Evolutionary conservation across 2,797 vertebrate species (phyloP).

Genomic region (Phyllotis vaccarum): DNA sequence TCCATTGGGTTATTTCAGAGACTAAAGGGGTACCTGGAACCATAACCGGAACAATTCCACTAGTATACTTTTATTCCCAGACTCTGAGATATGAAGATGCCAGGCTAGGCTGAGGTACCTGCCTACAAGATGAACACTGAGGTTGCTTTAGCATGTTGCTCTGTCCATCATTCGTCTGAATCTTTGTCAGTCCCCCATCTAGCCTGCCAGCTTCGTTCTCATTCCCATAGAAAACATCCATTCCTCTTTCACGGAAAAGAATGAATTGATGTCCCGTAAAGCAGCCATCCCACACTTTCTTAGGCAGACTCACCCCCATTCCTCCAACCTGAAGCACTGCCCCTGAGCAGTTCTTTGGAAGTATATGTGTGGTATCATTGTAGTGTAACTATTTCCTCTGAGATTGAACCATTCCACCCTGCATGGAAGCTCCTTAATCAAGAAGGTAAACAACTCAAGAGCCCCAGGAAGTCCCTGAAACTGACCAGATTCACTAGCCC

Average conservation of each 20-base stretch:
- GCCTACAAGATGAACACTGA: too few relatives aligned
- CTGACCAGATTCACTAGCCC: background rate
- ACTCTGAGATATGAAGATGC: background rate
- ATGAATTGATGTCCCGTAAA: too few relatives aligned
- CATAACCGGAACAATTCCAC: background rate
- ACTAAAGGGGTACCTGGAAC: background rate
- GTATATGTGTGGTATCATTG: too few relatives aligned
- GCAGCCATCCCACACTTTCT: background rate
- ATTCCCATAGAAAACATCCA: background rate
- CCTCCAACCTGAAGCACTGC: rapidly evolving
- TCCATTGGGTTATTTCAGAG: background rate
- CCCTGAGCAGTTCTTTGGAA: background rate
- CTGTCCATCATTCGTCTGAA: background rate
- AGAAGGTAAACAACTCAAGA: background rate
- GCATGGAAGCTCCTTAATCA: background rate
- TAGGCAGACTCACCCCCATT: background rate
- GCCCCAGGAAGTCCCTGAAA: background rate
- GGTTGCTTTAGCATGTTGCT: rapidly evolving
- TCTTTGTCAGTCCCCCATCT: background rate
- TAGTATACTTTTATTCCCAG: background rate
- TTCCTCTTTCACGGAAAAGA: background rate
- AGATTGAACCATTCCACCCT: background rate
- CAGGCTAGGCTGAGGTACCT: background rate
- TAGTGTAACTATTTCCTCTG: background rate
- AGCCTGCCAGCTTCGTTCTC: background rate